These are phyloP conservation scores for Ptychobarbus kaznakovi DNA, from an alignment of 2,797 vertebrate genomes.

Conservation along the genomic window DNA sequence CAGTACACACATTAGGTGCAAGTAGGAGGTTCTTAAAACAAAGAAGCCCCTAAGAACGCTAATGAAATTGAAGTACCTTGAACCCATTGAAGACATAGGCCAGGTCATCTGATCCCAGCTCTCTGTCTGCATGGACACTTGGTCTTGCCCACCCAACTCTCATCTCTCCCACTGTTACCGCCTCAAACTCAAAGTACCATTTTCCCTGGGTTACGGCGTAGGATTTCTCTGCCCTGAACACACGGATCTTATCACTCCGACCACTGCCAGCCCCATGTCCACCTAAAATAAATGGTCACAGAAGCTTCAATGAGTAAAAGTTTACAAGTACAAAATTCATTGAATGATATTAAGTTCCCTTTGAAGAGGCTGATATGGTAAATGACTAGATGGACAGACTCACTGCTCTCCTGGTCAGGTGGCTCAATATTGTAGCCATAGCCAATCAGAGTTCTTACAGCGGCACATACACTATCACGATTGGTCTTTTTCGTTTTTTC, in stretches of 20 bases:
- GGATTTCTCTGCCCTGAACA: conserved; percentile 91
- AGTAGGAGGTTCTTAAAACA: not conserved
- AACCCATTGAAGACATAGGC: conserved; percentile 94
- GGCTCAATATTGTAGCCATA: conserved; percentile 96
- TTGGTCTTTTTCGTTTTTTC: conserved; percentile 96
- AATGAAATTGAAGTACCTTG: conserved; percentile 72
- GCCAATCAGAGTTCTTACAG: conserved; percentile 90
- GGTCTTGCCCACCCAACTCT: conserved; percentile 93
- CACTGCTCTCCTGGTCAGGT: conserved; percentile 91
- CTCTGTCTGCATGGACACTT: conserved; percentile 83
- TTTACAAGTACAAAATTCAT: not conserved
- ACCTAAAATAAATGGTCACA: conserved; percentile 62
- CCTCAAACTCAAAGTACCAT: conserved; percentile 97
- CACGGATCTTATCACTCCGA: conserved; percentile 82
- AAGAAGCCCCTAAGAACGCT: not conserved
- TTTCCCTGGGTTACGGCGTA: conserved; percentile 87
- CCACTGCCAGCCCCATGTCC: conserved; percentile 70
- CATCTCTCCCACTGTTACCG: conserved; percentile 92
- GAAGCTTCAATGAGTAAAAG: not conserved
- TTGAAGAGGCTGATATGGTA: not conserved
- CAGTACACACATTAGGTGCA: not conserved
- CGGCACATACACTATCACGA: conserved; percentile 90
- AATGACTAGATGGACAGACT: conserved; percentile 64
- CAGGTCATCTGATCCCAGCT: conserved; percentile 89
- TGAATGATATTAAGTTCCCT: not conserved